Base-by-base conservation (phyloP, 2,888 invertebrate genomes). In the Pandemis heparana region DNA sequence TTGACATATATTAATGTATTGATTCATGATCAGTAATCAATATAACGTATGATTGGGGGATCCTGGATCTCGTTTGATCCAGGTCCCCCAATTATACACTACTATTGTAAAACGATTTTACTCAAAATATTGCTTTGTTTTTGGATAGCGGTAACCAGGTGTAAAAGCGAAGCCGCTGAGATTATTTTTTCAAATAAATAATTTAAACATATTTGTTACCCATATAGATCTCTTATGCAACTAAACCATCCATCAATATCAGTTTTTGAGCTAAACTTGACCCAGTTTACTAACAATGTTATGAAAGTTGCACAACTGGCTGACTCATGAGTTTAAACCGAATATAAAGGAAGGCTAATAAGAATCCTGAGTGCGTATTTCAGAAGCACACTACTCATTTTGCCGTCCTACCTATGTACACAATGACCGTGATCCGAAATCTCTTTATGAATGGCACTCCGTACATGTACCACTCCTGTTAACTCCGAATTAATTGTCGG, bases 271-370 rank as follows among this genome's bases (percentile, higher is more conserved):
- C 78, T 87, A 87, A 87, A 90, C 92, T 92, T 92, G 93, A 88
- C 92, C 92, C 79, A 87, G 78, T 84, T 91, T 76, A 76, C 83
- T 80, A 89, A 89, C 88, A 89, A 87, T 88, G 88, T 88, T 88
- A 87, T 89, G 87, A 81, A 84, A 80, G 83, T 91, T 92, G 85
- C 89, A 83, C 88, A 89, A 90, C 80, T 75, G 85, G 83, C 82
- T 84, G 86, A 85, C 76, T 83, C 82, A 79, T 82, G 79, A 83
- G 80, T 81, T 83, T 81, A 78, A 79, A 76, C 76, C 68, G 75
- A 77, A 75, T 78, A 78, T 83, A 79, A 83, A 87, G 86, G 84
- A 79, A 79, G 85, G 80, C 82, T 87, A 85, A 86, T 83, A 82
- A 84, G 78, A 71, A 78, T 76, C 79, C 80, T 82, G 82, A 82